phyloP scores from a whole-genome alignment of 2,888 invertebrate species.

The Scelioninae gen. 1 region DNA sequence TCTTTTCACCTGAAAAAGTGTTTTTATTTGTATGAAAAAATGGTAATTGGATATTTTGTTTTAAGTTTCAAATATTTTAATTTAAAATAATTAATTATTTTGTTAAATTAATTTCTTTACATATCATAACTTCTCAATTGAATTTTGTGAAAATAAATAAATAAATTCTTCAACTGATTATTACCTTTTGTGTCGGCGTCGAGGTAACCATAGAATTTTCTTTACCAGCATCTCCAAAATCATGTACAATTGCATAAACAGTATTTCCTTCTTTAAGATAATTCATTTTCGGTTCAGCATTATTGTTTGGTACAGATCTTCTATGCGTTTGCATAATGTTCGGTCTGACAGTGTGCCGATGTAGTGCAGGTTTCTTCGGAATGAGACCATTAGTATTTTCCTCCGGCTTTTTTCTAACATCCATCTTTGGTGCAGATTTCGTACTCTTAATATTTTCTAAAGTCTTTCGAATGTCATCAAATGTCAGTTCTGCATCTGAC shows the following conservation, averaged over 20 bases:
- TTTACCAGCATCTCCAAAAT: conserved; percentile 41
- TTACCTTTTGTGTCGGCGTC: conserved; percentile 47
- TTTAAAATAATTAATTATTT: neutral
- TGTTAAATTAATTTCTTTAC: conserved; percentile 44
- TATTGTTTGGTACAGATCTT: conserved; percentile 34
- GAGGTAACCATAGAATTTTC: conserved; percentile 46
- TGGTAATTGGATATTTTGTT: too few species aligned
- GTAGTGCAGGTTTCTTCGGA: conserved; percentile 41
- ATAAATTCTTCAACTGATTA: too few species aligned
- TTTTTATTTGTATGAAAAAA: too few species aligned
- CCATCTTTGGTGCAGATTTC: conserved; percentile 36
- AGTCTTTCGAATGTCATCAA: conserved; percentile 80
- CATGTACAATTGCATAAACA: conserved; percentile 21
- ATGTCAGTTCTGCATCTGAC: conserved; percentile 81
- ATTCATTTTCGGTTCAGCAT: conserved; percentile 31
- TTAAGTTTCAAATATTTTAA: too few species aligned
- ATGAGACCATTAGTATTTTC: conserved; percentile 57
- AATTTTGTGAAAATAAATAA: too few species aligned
- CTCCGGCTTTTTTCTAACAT: conserved; percentile 35
- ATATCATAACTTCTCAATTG: too few species aligned
- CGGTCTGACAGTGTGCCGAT: conserved; percentile 55
- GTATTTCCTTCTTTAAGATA: conserved; percentile 44
- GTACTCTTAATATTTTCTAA: conserved; percentile 66
- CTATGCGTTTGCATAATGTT: conserved; percentile 65
- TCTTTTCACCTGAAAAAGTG: conserved; percentile 76